Base-by-base conservation (phyloP, 2,888 invertebrate species). In the Graphium colonna region DNA sequence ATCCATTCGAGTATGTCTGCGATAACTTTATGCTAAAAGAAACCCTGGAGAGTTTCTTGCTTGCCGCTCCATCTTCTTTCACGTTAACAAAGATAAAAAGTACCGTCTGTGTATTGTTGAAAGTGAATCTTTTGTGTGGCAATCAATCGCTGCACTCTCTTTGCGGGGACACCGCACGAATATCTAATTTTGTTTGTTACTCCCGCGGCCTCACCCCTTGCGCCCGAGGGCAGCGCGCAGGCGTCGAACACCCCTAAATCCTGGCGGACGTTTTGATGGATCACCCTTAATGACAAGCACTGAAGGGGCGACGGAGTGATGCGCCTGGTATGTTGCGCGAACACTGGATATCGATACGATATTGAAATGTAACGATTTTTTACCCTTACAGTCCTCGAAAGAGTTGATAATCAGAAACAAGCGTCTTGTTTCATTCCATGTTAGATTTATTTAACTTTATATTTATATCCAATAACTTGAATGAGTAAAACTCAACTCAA, bases 281-380 rank as follows among this genome's bases (percentile, higher is more conserved):
- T 89, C 88, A 88, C 88, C 89, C 88, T 84, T 88, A 89, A 89
- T 88, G 89, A 88, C 89, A 85, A 83, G 82, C 79, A 78, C 78
- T 74, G 82, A 78, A 81, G 82, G 85, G 84, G 79, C 74, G 78
- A 65, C 53, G 59, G 73, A 82, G 79, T 61, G 77, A 60, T 65
- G 77, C 56, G 45, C 33, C 51, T 47, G 36, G 52, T 51, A 54
- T 45, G 49, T 52, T 57, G 46, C 38, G 16, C 2, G 46, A 43
- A 36, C 43, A 51, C 46, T 52, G 2, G 33, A 12, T 51, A 60
- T 60, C 53, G 59, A 65, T 61, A 59, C n/a, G n/a, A n/a, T n/a
- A n/a, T n/a, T n/a, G n/a, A n/a, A n/a, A n/a, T n/a, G n/a, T n/a
- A n/a, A n/a, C n/a, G n/a, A n/a, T n/a, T n/a, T n/a, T n/a, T n/a